Evolutionary conservation across 1,140 invertebrate species (phyloP), one percentile per base, ranked within the genome.

Genomic region (Homarus americanus): DNA sequence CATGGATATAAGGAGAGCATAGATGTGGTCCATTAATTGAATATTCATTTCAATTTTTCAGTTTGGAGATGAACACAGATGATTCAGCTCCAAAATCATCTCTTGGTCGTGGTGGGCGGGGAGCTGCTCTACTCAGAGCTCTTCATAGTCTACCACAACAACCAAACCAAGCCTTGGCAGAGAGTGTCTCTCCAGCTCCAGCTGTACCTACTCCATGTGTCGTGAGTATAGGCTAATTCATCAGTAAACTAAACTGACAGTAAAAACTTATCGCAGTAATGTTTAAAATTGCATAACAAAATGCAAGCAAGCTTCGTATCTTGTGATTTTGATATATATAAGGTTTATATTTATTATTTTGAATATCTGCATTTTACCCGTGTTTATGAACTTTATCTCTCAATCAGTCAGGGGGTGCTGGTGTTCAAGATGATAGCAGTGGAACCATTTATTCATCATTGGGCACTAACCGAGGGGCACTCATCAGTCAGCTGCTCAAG

Each of bases 81-180:
- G 63, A 69, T 5, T 15, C 53, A 15, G 20, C 53, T 24, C 63
- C n/a, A 24, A 69, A 69, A 32, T 32, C 10, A 7, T 28, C 63
- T 28, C n/a, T 4, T 69, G 76, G 76, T 32, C 40, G 76, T 28
- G 76, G 76, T 28, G 76, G 76, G 2, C 76, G 76, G 5, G 76
- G 76, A 17, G 76, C 76, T 34, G 76, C 76, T 10, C 44, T 79
- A 28, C 32, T 44, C 9, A 41, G 32, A 49, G 76, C 76, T 0
- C 76, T 79, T 32, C 40, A 44, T 20, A 44, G 40, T 49, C 15
- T 28, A 28, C 28, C 76, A 44, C 41, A 20, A 32, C 36, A 79
- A 12, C 76, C 76, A 4, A 40, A 40, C 63, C 63, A 69, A 32
- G 4, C 28, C 63, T 32, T 49, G 5, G 44, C 63, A 9, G 63